Base-by-base conservation (phyloP, 2,797 vertebrate genomes). In the Dryobates pubescens region DNA sequence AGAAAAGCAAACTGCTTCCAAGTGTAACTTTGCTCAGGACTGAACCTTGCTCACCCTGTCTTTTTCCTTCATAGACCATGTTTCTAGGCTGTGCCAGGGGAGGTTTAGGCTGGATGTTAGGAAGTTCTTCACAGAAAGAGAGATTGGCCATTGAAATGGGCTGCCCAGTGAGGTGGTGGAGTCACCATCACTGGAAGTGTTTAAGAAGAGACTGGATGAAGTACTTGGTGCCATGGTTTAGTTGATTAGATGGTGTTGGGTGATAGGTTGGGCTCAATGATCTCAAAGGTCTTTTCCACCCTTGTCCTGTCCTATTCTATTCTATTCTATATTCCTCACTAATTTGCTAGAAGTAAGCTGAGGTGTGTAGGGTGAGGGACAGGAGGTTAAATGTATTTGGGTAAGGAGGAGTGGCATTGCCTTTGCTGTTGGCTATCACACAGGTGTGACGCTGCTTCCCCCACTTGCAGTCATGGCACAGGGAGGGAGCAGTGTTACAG, bases 331-430 rank as follows among this genome's bases (percentile, higher is more conserved):
- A 30, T 65, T 62, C 54, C 64, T 58, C 61, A 58, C 62, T 43
- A 65, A 76, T 53, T 79, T 82, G 34, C 74, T 79, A 38, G 45
- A 18, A 89, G 34, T 41, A 57, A 57, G 43, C 14, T 27, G 47
- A 41, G 65, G 3, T 12, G 23, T 4, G 2, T 36, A 53, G n/a
- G 43, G 34, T 58, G 76, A 57, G 16, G 57, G 36, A 29, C 0
- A 1, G 63, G 62, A 18, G 0, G 1, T 41, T 65, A 20, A 8
- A 2, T 0, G 7, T 54, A 2, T 56, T 69, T 57, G 47, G 34
- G 24, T 9, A 23, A n/a, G 79, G 2, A 36, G 14, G 72, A 68
- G 74, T 3, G 62, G 51, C 3, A 6, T 15, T 4, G 4, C 36
- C 54, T 45, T 62, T 77, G 81, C 68, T 79, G 56, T 10, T 34